Evolutionary conservation across 2,888 invertebrate genomes (phyloP).

Genomic region (Lamproptera curius): DNA sequence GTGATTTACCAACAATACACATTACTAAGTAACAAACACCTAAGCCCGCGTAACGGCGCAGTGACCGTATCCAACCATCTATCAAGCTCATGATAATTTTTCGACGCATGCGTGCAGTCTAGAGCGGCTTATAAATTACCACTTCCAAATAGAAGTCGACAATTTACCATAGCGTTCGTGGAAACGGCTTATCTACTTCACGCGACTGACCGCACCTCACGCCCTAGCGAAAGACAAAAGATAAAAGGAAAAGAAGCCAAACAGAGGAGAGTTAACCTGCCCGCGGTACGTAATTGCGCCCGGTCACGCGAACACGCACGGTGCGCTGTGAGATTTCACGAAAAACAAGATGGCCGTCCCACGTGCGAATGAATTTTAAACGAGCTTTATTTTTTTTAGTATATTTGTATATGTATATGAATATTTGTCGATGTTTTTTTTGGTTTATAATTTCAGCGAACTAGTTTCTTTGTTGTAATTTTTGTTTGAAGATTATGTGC

Average conservation of each 20-base stretch:
- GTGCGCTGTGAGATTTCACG: constrained; percentile 11
- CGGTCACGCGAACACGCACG: constrained; percentile 19
- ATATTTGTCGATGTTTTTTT: no score
- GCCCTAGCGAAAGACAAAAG: constrained; percentile 25
- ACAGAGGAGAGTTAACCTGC: constrained; percentile 23
- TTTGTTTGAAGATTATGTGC: no score
- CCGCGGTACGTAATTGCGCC: constrained; percentile 14
- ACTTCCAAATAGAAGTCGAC: not conserved
- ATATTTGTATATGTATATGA: no score
- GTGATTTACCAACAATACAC: no score
- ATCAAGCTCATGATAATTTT: no score
- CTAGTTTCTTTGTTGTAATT: no score
- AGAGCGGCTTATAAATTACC: not conserved
- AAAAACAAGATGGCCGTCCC: constrained; percentile 4
- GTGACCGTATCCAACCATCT: no score
- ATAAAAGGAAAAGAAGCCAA: constrained; percentile 26
- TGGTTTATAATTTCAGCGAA: no score
- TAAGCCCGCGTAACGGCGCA: no score
- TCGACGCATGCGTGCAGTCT: no score
- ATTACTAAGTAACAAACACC: no score
- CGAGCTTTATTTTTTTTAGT: no score
- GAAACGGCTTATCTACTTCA: constrained; percentile 18
- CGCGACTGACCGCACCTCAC: not conserved
- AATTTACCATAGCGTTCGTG: constrained; percentile 13
- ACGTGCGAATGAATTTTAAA: not conserved